Percentiles rank a stretch among this genome's conserved stretches.
phyloP scores from a whole-genome alignment of 2,888 invertebrate genomes.

The Drosophila acutilabella region DNA sequence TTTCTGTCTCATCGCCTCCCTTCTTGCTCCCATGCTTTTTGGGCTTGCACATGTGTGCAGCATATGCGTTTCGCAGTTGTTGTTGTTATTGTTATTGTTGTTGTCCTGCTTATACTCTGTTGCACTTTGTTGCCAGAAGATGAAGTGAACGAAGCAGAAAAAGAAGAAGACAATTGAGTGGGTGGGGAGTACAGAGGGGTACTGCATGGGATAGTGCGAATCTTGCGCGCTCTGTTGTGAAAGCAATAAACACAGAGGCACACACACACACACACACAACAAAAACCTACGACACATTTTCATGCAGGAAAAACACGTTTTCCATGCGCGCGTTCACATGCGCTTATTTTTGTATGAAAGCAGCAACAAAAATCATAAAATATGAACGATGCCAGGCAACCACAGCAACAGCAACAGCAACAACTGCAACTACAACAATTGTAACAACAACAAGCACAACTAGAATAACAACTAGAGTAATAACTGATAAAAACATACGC shows the following conservation, averaged over 20 bases:
- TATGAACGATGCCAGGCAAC: constrained; percentile 33
- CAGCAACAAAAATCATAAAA: constrained; percentile 40
- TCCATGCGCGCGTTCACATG: constrained; percentile 60
- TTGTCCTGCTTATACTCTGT: constrained; percentile 29
- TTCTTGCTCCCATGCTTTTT: not conserved
- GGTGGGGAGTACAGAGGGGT: not conserved
- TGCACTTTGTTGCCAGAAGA: constrained; percentile 44
- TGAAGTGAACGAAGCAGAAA: constrained; percentile 12
- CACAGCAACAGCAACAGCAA: constrained; percentile 26
- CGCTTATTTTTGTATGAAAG: constrained; percentile 53
- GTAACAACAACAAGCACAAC: constrained; percentile 32
- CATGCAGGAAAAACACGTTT: constrained; percentile 68
- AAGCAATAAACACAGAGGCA: constrained; percentile 41
- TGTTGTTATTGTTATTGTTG: constrained; percentile 32
- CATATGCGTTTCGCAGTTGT: constrained; percentile 59
- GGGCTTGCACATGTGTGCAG: constrained; percentile 52
- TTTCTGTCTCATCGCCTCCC: too few relatives aligned
- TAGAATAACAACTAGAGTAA: constrained; percentile 53
- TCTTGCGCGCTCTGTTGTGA: constrained; percentile 49
- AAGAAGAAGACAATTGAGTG: not conserved
- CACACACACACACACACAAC: constrained; percentile 5
- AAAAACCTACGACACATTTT: constrained; percentile 68
- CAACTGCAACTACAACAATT: constrained; percentile 19
- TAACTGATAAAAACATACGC: constrained; percentile 68
- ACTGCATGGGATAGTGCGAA: constrained; percentile 20